Conservation (phyloP, 2,888 invertebrate genomes). For the Keiferia lycopersicella region DNA sequence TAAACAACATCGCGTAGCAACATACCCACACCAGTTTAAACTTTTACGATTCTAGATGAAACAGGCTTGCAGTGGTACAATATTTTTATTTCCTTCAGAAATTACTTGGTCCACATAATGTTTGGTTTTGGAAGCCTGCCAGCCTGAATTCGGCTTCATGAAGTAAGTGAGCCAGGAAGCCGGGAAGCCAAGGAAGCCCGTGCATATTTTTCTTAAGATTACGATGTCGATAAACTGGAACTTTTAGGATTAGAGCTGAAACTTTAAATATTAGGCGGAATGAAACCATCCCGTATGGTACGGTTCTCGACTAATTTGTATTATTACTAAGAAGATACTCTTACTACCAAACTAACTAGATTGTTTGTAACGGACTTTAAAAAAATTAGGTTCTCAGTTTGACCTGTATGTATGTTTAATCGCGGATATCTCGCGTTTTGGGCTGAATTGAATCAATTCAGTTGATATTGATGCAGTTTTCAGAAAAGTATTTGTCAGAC, state of each 20-base stretch:
- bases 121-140: neutral
- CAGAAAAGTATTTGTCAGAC: too few species aligned
- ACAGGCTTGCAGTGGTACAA: neutral
- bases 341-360: too few species aligned
- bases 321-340: too few species aligned
- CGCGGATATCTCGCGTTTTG: too few species aligned
- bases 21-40: too few species aligned
- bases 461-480: too few species aligned
- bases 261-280: conserved; percentile 6
- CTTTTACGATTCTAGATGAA: too few species aligned
- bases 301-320: neutral
- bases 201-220: conserved; percentile 2
- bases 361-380: too few species aligned
- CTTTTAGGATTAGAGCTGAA: conserved; percentile 2
- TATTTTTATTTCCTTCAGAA: neutral
- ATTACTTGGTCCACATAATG: neutral
- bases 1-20: too few species aligned
- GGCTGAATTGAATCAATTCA: too few species aligned
- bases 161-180: neutral
- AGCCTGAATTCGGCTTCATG: conserved; percentile 1
- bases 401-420: too few species aligned
- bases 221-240: conserved; percentile 4
- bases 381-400: too few species aligned
- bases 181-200: neutral
- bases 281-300: neutral